These are phyloP conservation scores for Etheostoma perlongum DNA, from an alignment of 2,797 vertebrate species.

Conservation along the genomic window DNA sequence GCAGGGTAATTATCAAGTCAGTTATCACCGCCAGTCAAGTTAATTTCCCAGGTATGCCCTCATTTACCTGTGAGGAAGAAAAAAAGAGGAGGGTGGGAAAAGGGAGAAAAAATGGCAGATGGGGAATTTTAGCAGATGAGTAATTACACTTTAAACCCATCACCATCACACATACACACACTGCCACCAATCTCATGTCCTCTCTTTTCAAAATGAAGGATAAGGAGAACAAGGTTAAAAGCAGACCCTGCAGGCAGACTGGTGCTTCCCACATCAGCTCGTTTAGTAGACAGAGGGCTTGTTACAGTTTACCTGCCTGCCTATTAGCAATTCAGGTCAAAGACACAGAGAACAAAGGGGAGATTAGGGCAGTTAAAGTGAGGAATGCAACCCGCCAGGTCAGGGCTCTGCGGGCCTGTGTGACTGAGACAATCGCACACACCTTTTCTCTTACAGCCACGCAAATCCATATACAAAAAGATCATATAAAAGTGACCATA, in stretches of 20 bases:
- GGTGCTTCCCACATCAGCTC: slow-evolving; percentile 63
- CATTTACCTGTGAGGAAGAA: slow-evolving; percentile 68
- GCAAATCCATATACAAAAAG: slow-evolving; percentile 54
- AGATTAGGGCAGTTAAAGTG: slow-evolving; percentile 70
- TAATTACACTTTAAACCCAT: slow-evolving; percentile 71
- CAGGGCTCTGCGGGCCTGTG: slow-evolving; percentile 48
- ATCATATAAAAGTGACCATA: slow-evolving; percentile 31
- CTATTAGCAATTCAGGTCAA: slow-evolving; percentile 71
- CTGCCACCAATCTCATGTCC: slow-evolving; percentile 28
- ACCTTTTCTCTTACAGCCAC: slow-evolving; percentile 40
- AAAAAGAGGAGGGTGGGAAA: slow-evolving; percentile 26
- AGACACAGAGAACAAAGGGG: slow-evolving; percentile 68
- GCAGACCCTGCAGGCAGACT: slow-evolving; percentile 46
- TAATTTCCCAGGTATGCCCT: slow-evolving; percentile 79
- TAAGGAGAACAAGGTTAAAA: slow-evolving; percentile 64
- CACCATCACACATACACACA: slow-evolving; percentile 22
- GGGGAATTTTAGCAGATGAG: slow-evolving; percentile 68
- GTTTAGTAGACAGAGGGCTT: slow-evolving; percentile 54
- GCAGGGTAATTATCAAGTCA: slow-evolving; percentile 75
- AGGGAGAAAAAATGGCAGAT: slow-evolving; percentile 53
- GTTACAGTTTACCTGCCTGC: slow-evolving; percentile 74
- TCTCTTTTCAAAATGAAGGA: slow-evolving; percentile 45
- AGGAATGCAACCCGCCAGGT: slow-evolving; percentile 80
- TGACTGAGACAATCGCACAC: slow-evolving; percentile 59
- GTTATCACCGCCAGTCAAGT: slow-evolving; percentile 74